These are phyloP conservation scores for Gallinago paraguaiae DNA, from an alignment of 2,113 vertebrate genomes.

Conservation along the genomic window DNA sequence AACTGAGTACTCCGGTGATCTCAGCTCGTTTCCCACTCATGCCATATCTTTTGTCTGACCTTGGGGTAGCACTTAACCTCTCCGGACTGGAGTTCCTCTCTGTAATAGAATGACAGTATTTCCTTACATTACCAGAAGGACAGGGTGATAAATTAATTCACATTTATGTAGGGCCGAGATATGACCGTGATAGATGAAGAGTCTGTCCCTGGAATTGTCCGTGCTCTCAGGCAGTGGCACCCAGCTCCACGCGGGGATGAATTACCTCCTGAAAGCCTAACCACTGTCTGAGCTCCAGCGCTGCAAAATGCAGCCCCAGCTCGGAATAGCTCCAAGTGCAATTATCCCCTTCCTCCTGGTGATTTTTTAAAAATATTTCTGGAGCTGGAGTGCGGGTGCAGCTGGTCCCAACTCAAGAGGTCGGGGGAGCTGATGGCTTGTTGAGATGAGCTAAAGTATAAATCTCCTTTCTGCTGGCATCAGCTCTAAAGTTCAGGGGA, in stretches of 20 bases:
- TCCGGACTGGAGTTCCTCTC: background rate
- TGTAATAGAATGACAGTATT: background rate
- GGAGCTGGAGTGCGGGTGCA: background rate
- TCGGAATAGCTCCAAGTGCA: background rate
- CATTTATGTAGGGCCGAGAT: background rate
- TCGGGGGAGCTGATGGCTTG: background rate
- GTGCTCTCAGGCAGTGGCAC: accelerated
- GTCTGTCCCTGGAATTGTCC: background rate
- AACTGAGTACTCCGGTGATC: background rate
- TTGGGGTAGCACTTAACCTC: background rate
- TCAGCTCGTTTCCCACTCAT: background rate
- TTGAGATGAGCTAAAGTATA: background rate
- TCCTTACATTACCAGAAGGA: background rate
- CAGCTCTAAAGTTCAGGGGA: background rate
- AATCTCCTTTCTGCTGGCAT: background rate
- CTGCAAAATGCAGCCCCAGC: background rate
- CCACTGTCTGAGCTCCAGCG: background rate
- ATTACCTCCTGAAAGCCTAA: background rate
- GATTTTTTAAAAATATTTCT: background rate
- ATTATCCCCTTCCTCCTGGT: background rate
- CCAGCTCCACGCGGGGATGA: background rate
- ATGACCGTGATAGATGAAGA: background rate
- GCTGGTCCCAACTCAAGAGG: background rate
- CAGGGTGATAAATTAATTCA: background rate
- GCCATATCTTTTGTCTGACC: background rate